Evolutionary conservation across 2,888 invertebrate species (phyloP).

Genomic region (Cantharis lateralis): DNA sequence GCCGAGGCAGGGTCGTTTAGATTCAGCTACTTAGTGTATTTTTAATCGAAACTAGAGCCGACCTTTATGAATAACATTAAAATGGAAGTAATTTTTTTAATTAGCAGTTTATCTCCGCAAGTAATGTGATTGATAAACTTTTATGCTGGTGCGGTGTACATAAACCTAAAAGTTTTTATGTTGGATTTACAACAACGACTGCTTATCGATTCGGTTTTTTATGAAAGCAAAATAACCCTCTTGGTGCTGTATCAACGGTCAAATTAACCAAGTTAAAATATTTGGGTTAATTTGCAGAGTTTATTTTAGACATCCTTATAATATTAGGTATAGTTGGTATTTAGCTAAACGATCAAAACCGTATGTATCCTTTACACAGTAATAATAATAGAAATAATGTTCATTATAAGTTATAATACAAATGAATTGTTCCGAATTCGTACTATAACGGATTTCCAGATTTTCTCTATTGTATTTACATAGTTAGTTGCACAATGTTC

Average conservation of each 20-base stretch:
- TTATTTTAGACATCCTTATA: background rate
- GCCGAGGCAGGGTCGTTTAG: background rate
- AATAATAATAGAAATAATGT: background rate
- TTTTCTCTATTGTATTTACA: slow-evolving; percentile 26
- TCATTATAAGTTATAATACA: slow-evolving; percentile 5
- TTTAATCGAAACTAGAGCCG: slow-evolving; percentile 5
- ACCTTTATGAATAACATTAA: slow-evolving; percentile 21
- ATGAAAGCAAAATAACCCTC: background rate
- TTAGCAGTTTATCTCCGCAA: background rate
- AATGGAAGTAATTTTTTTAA: background rate
- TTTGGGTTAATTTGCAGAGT: background rate
- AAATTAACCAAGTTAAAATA: background rate
- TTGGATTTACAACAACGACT: background rate
- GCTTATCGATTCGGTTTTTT: background rate
- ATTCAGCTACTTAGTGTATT: slow-evolving; percentile 16
- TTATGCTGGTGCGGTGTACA: background rate
- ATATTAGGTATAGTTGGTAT: background rate
- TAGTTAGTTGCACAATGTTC: background rate
- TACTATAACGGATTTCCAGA: slow-evolving; percentile 18
- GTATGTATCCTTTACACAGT: background rate
- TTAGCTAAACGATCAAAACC: background rate
- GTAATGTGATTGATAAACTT: background rate
- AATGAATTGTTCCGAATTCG: slow-evolving; percentile 17
- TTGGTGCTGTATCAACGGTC: background rate
- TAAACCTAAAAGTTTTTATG: background rate